phyloP scores from a whole-genome alignment of 1,140 invertebrate species.

The Plodia interpunctella region DNA sequence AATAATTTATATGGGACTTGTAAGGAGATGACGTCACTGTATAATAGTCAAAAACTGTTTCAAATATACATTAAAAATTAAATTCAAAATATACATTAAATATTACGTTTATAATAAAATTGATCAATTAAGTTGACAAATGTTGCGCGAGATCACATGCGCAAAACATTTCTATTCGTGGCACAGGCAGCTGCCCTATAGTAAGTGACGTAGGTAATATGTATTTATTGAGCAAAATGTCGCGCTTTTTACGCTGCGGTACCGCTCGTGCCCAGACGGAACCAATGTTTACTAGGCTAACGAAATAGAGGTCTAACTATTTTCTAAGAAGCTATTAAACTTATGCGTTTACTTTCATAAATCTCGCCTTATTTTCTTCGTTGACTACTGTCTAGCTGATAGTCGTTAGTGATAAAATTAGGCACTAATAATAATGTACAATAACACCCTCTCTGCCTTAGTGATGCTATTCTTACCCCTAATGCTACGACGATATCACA shows the following conservation, averaged over 20 bases:
- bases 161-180: too few relatives aligned
- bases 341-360: conserved; percentile 42
- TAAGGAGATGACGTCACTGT: too few relatives aligned
- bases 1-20: too few relatives aligned
- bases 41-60: too few relatives aligned
- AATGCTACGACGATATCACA: conserved; percentile 55
- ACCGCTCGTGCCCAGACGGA: conserved; percentile 40
- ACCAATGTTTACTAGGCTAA: conserved; percentile 60
- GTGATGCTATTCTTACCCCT: conserved; percentile 68
- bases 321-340: conserved; percentile 39
- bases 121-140: too few relatives aligned
- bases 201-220: background rate
- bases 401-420: conserved; percentile 47
- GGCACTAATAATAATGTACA: conserved; percentile 62
- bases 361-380: conserved; percentile 54
- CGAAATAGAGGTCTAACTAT: conserved; percentile 51
- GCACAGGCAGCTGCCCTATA: too few relatives aligned
- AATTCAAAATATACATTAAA: too few relatives aligned
- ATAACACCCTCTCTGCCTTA: conserved; percentile 72
- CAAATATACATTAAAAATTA: too few relatives aligned
- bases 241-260: conserved; percentile 24
- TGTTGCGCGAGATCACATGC: too few relatives aligned
- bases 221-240: background rate
- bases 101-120: too few relatives aligned
- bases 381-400: conserved; percentile 45